Evolutionary conservation across 1,140 invertebrate genomes (phyloP).

Genomic region (Agrilus planipennis): DNA sequence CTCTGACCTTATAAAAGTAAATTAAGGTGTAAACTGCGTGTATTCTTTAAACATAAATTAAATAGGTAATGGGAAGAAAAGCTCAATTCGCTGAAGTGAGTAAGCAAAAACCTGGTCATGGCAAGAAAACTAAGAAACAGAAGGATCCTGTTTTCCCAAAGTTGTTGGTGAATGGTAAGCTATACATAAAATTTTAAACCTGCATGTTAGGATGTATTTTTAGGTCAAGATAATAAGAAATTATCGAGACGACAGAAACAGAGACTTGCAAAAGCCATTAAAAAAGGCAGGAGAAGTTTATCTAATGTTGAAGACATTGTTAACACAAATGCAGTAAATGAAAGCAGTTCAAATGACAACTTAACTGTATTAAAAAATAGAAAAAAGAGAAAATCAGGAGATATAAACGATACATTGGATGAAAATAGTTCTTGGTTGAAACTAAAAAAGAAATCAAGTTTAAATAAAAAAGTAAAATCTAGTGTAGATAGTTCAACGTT

Average conservation of each 20-base stretch:
- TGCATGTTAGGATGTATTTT: too few species aligned
- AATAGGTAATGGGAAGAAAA: constrained; percentile 68
- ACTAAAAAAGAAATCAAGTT: constrained; percentile 35
- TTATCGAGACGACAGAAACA: constrained; percentile 16
- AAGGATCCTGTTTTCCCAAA: constrained; percentile 59
- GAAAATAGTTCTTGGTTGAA: constrained; percentile 59
- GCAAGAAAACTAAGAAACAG: constrained; percentile 75
- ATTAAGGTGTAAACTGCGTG: too few species aligned
- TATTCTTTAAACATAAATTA: too few species aligned
- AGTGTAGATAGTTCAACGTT: constrained; percentile 16
- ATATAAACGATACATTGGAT: too few species aligned
- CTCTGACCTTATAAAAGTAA: too few species aligned
- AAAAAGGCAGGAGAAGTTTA: constrained; percentile 13
- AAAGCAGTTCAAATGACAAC: too few species aligned
- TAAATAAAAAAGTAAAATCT: constrained; percentile 16
- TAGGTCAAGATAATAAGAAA: constrained; percentile 11
- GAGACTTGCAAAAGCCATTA: constrained; percentile 15
- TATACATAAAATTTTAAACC: too few species aligned
- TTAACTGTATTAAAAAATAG: too few species aligned
- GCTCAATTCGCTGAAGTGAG: constrained; percentile 61
- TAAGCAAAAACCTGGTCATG: constrained; percentile 65
- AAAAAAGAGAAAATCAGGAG: too few species aligned
- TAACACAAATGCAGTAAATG: too few species aligned
- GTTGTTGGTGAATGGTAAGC: too few species aligned
- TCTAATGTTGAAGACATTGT: too few species aligned